Evolutionary conservation across 2,888 invertebrate species (phyloP).

Genomic region (Plusia festucae): DNA sequence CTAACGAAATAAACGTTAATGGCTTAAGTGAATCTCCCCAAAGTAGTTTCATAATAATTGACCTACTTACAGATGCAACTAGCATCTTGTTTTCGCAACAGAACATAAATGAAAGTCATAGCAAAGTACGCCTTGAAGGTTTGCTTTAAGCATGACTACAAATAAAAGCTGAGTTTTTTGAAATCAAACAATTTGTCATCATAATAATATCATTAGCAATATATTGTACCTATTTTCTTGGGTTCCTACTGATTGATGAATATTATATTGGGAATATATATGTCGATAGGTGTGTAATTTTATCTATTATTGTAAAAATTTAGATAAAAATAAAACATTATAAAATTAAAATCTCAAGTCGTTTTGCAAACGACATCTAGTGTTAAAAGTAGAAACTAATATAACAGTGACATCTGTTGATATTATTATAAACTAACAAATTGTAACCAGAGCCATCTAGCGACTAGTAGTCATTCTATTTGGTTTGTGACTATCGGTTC

Average conservation of each 20-base stretch:
- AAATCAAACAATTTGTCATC: slow-evolving; percentile 10
- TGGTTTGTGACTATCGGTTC: too few species aligned
- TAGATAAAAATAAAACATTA: too few species aligned
- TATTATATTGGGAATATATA: background rate
- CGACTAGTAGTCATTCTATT: background rate
- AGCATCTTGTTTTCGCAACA: slow-evolving; percentile 67
- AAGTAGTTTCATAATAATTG: slow-evolving; percentile 61
- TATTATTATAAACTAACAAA: fast-evolving
- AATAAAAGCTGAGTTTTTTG: slow-evolving; percentile 21
- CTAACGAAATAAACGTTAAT: slow-evolving; percentile 15
- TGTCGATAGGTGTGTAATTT: too few species aligned
- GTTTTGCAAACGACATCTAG: background rate
- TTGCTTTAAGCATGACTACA: slow-evolving; percentile 38
- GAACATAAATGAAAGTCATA: slow-evolving; percentile 70
- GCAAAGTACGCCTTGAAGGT: slow-evolving; percentile 60
- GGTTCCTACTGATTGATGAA: background rate
- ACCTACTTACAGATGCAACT: slow-evolving; percentile 64
- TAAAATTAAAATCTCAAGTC: too few species aligned
- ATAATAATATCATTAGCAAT: background rate
- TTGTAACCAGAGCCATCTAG: slow-evolving; percentile 13
- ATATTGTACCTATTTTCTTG: background rate
- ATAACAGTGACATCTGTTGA: slow-evolving; percentile 14
- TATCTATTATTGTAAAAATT: background rate
- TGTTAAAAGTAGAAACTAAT: background rate
- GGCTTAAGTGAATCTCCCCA: slow-evolving; percentile 39